Base-by-base conservation (phyloP, 1,140 invertebrate species). In the Zelostemma sp. region DNA sequence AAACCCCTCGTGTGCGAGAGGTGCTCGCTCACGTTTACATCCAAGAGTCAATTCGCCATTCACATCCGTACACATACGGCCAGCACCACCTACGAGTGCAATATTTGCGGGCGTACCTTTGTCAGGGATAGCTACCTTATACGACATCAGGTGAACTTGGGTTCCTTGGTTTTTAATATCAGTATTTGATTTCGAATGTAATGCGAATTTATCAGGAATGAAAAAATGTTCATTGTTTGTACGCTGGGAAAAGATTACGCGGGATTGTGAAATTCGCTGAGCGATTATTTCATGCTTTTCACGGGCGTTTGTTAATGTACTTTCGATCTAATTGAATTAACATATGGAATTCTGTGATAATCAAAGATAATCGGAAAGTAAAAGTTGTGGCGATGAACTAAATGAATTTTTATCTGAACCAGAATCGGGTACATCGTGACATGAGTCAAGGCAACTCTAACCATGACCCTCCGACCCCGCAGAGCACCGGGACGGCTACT, bases 71-170 rank as follows among this genome's bases (percentile, higher is more conserved):
- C 90, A 64, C 92, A 93, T 78, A 88, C 89, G n/a, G 88, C 88
- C 41, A 88, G 87, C 61, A 88, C 89, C 31, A 89, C 88, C 74
- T 92, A 89, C 83, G 89, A 91, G 80, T 93, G 92, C 76, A 89
- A 88, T 73, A 87, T 91, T 14, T 93, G 92, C 72, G 90, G 90
- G 1, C 88, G 90, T 59, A 90, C 89, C 21, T 93, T 93, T 73
- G 90, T 91, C 43, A 87, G 91, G 55, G 91, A 93, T 81, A 91
- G 90, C 80, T 93, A 92, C 86, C 86, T 93, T 21, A 92, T 93
- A 76, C 87, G 91, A 70, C 90, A 91, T 78, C 89, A 90, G 77
- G 69, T 72, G 35, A 66, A 56, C 6, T 15, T 25, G 3, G 3
- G 21, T 25, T 25, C 8, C 21, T 25, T 25, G 21, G 21, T 16